Evolutionary conservation across 2,113 vertebrate genomes (phyloP), one percentile per base, ranked within the genome.

Genomic region (Nanger granti): DNA sequence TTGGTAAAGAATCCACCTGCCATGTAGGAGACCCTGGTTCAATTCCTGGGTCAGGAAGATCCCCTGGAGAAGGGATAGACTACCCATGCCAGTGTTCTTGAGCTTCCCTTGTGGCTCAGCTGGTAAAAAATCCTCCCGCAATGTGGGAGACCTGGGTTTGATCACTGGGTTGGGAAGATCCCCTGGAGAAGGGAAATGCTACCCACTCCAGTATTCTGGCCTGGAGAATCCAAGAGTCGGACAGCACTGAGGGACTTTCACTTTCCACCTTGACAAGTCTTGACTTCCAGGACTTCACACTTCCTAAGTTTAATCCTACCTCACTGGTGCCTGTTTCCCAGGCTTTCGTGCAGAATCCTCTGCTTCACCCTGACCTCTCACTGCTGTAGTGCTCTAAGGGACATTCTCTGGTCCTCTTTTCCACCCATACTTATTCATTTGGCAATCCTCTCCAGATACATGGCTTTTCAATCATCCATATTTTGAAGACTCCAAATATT

Each of bases 201-300:
- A 6, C n/a, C n/a, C 9, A 37, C 66, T 73, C 66, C n/a, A 73
- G 66, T 73, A 73, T 73, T 22, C 18, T 37, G 2, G n/a, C n/a
- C n/a, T 73, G 66, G n/a, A 73, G 66, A 73, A 73, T 37, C 66
- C 37, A 69, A 10, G n/a, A 69, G n/a, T 37, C 9, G 0, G n/a
- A 37, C 5, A 11, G 0, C n/a, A 6, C n/a, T 37, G 18, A 73
- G 69, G 0, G 0, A 41, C n/a, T 37, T 73, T 73, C n/a, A 29
- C 10, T 11, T 2, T n/a, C 15, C 12, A n/a, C 8, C 10, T 41
- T 14, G 13, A 54, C 7, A 37, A 54, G 12, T 5, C 26, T 62
- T 64, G 44, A 79, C 15, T 22, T 55, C 47, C 37, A 41, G 31
- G 17, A 22, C 3, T 12, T 34, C 20, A 14, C 2, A 4, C 0